Conservation (phyloP, 1,140 invertebrate species). For the Brachionus angularis region DNA sequence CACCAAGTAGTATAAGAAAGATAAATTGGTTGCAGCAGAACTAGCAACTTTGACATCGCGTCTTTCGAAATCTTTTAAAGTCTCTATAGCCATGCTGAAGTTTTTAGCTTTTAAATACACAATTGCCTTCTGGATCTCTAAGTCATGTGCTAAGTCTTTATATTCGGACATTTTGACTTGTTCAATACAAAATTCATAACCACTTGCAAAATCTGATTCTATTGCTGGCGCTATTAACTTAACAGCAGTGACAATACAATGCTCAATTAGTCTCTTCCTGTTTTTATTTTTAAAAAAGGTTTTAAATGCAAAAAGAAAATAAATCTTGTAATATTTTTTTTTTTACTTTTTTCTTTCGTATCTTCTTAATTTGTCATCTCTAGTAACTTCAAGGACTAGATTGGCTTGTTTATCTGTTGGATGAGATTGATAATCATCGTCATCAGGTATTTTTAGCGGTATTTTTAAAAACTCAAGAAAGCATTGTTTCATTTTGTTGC, state of each 20-base stretch:
- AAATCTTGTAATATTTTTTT: neutral
- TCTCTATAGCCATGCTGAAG: slow-evolving; percentile 67
- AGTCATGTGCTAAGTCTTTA: slow-evolving; percentile 72
- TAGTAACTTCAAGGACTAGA: slow-evolving; percentile 71
- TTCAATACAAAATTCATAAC: slow-evolving; percentile 64
- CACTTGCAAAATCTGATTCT: slow-evolving; percentile 70
- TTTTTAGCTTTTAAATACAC: slow-evolving; percentile 65
- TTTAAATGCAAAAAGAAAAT: neutral
- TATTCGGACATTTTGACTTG: slow-evolving; percentile 73
- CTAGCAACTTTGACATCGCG: slow-evolving; percentile 76
- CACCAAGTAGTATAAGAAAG: slow-evolving; percentile 81
- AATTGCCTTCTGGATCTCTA: slow-evolving; percentile 88
- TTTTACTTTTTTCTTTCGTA: slow-evolving; percentile 68
- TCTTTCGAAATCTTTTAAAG: slow-evolving; percentile 80
- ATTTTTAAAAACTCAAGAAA: slow-evolving; percentile 86
- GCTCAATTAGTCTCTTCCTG: slow-evolving; percentile 71
- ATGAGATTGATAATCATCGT: slow-evolving; percentile 67
- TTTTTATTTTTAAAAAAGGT: slow-evolving; percentile 34
- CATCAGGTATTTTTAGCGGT: slow-evolving; percentile 74
- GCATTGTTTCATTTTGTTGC: slow-evolving; percentile 85
- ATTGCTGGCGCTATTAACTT: slow-evolving; percentile 84
- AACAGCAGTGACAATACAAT: slow-evolving; percentile 79
- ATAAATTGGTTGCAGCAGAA: slow-evolving; percentile 79
- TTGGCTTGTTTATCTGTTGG: slow-evolving; percentile 66
- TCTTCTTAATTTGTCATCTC: slow-evolving; percentile 71